Conservation (phyloP, 1,140 invertebrate species). For the Drosophila nannoptera region DNA sequence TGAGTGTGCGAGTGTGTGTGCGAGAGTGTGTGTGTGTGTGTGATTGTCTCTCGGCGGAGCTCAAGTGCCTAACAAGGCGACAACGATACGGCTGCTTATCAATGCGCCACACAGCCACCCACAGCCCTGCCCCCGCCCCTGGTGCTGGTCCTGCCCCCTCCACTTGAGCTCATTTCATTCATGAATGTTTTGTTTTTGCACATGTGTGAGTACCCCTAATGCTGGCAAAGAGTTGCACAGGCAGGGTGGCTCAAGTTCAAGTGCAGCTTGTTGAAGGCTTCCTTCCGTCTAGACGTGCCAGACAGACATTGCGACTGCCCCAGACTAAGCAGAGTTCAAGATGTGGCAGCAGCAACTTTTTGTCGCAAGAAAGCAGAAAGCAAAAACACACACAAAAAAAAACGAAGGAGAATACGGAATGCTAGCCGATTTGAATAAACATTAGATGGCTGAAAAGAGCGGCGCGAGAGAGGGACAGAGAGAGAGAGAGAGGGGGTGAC, state of each 20-base stretch:
- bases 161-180: constrained; percentile 25
- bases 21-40: constrained; percentile 9
- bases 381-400: neutral
- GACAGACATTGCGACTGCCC: constrained; percentile 11
- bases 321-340: constrained; percentile 25
- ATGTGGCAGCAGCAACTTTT: constrained; percentile 7
- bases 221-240: neutral
- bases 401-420: neutral
- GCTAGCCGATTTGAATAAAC: constrained; percentile 39
- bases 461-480: neutral
- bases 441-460: constrained; percentile 23
- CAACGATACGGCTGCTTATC: constrained; percentile 27
- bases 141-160: neutral
- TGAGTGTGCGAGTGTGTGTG: constrained; percentile 7
- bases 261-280: constrained; percentile 43
- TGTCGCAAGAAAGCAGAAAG: constrained; percentile 7
- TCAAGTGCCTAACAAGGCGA: constrained; percentile 14
- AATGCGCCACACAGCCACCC: neutral
- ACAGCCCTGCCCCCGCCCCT: neutral
- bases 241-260: constrained; percentile 42
- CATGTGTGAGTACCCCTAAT: constrained; percentile 4
- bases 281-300: constrained; percentile 37
- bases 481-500: neutral
- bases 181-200: constrained; percentile 33
- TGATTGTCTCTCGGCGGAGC: constrained; percentile 13